Evolutionary conservation across 2,888 invertebrate species (phyloP).

Genomic region (Thymelicus acteon): DNA sequence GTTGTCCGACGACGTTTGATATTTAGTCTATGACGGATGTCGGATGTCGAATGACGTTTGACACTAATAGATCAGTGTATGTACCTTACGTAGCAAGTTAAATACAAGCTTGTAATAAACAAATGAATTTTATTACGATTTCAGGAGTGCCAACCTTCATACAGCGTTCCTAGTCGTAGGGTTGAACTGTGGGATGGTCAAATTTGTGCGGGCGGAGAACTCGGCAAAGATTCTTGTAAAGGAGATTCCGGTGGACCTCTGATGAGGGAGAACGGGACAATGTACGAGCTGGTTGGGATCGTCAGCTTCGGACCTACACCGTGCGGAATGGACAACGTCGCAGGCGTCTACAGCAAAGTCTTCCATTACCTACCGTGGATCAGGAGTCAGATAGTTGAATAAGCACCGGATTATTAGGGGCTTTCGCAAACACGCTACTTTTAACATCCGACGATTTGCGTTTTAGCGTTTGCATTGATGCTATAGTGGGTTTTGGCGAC

Average conservation of each 20-base stretch:
- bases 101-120: no score
- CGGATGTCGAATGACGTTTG: no score
- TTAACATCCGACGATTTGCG: no score
- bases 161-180: slow-evolving; percentile 44
- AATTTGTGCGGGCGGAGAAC: slow-evolving; percentile 86
- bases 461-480: no score
- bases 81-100: no score
- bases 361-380: slow-evolving; percentile 86
- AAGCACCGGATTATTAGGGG: no score
- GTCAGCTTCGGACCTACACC: slow-evolving; percentile 87
- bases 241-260: slow-evolving; percentile 88
- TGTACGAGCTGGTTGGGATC: slow-evolving; percentile 73
- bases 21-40: no score
- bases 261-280: slow-evolving; percentile 66
- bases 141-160: slow-evolving; percentile 55
- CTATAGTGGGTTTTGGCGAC: no score
- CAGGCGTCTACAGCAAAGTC: slow-evolving; percentile 87
- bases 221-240: slow-evolving; percentile 84
- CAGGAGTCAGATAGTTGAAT: slow-evolving; percentile 54
- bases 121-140: slow-evolving; percentile 29
- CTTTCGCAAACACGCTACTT: no score
- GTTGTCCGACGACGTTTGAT: no score
- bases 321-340: slow-evolving; percentile 85
- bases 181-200: slow-evolving; percentile 56
- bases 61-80: no score